Base-by-base conservation (phyloP, 2,797 vertebrate species). In the Tauraco hartlaubi region DNA sequence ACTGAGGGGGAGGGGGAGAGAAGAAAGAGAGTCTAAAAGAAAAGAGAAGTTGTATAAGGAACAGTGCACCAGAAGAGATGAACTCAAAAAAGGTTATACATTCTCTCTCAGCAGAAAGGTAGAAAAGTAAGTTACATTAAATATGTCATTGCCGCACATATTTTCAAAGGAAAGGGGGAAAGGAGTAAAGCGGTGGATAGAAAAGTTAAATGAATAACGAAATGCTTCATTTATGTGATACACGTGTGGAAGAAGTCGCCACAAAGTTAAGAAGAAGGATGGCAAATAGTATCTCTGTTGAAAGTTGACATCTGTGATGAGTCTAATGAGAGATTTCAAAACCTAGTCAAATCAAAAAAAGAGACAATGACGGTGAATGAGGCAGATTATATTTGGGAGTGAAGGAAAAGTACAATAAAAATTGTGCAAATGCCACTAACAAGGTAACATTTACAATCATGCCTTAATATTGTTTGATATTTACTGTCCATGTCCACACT, bases 361-460 rank as follows among this genome's bases (percentile, higher is more conserved):
- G 31, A 88, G 21, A 21, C 12, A 90, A 61, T 80, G 64, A 74
- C 51, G 39, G 37, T 71, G 61, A 93, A 79, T 67, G 37, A 18
- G 22, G 72, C 23, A 77, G 46, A 88, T 62, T 74, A 80, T 92
- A 84, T 86, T 93, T 77, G 56, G 74, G 77, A 94, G 39, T 2
- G 2, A 82, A 78, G 49, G 16, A 74, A 66, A 90, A 78, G 44
- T 92, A 86, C 56, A 93, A 95, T 95, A 95, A 96, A 97, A 94
- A 95, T 90, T 82, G 90, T 94, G 80, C 88, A 95, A 95, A 95
- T 97, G 94, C 90, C 92, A 95, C 80, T 96, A 89, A 95, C 85
- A 88, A 92, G 52, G n/a, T 96, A 95, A 93, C 83, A 93, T 95
- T 96, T 96, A 93, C 77, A 77, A 68, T 76, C 0, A 20, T 71